Base-by-base conservation (phyloP, 2,113 vertebrate genomes). In the Todiramphus saurophagus region DNA sequence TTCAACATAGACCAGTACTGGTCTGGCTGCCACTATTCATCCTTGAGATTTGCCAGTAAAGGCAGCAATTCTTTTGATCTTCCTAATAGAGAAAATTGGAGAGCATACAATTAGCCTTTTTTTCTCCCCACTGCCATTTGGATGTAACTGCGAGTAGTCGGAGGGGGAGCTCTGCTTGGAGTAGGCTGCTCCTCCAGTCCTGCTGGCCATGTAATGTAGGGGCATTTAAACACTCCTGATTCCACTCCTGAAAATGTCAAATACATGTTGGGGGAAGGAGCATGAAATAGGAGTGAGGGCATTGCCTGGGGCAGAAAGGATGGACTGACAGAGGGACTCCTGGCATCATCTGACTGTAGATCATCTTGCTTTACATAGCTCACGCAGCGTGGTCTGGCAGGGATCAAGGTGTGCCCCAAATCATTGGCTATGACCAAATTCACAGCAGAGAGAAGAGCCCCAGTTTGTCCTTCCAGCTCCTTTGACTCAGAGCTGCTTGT, bases 1-100 rank as follows among this genome's bases (percentile, higher is more conserved):
- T 95, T 95, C 94, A 95, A 89, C 94, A 93, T 43, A 96, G 93
- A 93, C 91, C 89, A 96, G 96, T 75, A 92, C 85, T 93, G 60
- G 73, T 94, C 96, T 90, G 94, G 94, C 96, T 96, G 95, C 96
- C 96, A 92, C 55, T 93, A 97, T 91, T 97, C 92, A 97, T 96
- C 96, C 96, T 97, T 97, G 96, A 97, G 94, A 97, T 97, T 97
- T 97, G 72, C 95, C 96, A 97, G 95, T 91, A 95, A 97, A 97
- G 92, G 94, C 95, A 97, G 93, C 87, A 82, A 96, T 90, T 93
- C 96, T 96, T 97, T 97, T 97, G 97, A 97, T 97, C 97, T 95
- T 96, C 75, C 85, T 96, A 94, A 97, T 8, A 89, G 85, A 96
- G 94, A 97, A 96, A 97, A 97, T 89, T 87, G 92, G 83, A 97